Conservation (phyloP, 2,113 vertebrate species). For the Poecilia latipinna region DNA sequence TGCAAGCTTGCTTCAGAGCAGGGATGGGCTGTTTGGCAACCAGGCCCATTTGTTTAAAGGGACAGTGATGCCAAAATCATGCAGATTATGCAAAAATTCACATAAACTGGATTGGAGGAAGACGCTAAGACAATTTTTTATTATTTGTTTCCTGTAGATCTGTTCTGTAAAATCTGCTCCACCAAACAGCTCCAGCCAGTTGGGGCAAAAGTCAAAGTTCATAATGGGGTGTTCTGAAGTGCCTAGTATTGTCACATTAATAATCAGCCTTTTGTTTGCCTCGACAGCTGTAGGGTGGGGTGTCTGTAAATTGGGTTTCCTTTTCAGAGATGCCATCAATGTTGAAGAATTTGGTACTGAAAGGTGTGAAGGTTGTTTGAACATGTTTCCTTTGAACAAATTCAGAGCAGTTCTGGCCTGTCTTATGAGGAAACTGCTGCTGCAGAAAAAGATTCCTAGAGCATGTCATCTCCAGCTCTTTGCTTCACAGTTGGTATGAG, state of each 20-base stretch:
- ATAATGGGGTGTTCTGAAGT: not conserved
- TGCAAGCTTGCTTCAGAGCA: constrained; percentile 23
- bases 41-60: constrained; percentile 13
- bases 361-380: not conserved
- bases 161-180: not conserved
- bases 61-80: not conserved
- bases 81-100: not conserved
- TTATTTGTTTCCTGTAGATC: too few species aligned
- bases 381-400: not conserved
- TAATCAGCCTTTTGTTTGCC: not conserved
- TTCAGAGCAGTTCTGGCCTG: not conserved
- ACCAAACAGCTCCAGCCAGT: not conserved
- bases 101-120: too few species aligned
- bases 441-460: not conserved
- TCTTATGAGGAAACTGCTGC: not conserved
- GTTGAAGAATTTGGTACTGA: not conserved
- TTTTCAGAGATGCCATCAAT: not conserved
- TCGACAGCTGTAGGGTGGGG: not conserved
- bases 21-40: constrained; percentile 25
- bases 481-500: not conserved
- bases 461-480: not conserved
- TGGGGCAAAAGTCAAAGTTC: not conserved
- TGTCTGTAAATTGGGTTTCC: too few species aligned
- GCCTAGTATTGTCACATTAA: not conserved
- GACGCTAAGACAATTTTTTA: too few species aligned